Conservation (phyloP, 2,113 vertebrate genomes). For the Tursiops truncatus region DNA sequence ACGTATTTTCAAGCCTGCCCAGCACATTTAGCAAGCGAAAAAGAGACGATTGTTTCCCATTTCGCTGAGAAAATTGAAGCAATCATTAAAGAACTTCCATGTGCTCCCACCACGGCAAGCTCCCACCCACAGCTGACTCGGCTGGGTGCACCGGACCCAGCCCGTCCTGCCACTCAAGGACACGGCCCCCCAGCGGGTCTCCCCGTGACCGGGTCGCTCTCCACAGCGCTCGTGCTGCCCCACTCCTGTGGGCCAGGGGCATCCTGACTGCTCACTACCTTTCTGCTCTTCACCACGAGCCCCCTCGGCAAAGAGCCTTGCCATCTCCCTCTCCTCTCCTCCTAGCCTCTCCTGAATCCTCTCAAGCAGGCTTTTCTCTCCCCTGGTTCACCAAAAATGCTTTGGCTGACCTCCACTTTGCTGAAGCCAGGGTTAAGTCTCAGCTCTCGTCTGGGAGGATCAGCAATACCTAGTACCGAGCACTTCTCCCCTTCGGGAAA, state of each 20-base stretch:
- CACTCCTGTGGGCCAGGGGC: background rate
- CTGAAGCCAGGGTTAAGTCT: background rate
- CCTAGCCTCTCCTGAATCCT: background rate
- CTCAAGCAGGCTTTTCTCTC: background rate
- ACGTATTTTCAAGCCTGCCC: background rate
- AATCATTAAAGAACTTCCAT: background rate
- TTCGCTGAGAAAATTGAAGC: slow-evolving; percentile 1
- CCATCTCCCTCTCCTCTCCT: background rate
- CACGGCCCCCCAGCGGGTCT: accelerated
- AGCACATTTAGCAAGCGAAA: background rate
- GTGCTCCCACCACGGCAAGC: background rate
- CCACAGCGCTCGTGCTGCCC: background rate
- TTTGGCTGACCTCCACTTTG: background rate
- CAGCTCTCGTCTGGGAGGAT: background rate
- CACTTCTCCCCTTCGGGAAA: accelerated
- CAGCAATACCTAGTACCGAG: background rate
- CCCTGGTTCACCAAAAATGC: accelerated
- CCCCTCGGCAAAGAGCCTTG: background rate
- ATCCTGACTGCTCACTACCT: background rate
- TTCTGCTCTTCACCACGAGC: background rate
- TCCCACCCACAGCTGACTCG: background rate
- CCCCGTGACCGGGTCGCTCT: background rate
- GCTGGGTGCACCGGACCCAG: background rate
- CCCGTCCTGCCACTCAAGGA: background rate
- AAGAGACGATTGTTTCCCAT: background rate